These are phyloP conservation scores for Acleris holmiana DNA, from an alignment of 2,888 invertebrate genomes.

Conservation along the genomic window DNA sequence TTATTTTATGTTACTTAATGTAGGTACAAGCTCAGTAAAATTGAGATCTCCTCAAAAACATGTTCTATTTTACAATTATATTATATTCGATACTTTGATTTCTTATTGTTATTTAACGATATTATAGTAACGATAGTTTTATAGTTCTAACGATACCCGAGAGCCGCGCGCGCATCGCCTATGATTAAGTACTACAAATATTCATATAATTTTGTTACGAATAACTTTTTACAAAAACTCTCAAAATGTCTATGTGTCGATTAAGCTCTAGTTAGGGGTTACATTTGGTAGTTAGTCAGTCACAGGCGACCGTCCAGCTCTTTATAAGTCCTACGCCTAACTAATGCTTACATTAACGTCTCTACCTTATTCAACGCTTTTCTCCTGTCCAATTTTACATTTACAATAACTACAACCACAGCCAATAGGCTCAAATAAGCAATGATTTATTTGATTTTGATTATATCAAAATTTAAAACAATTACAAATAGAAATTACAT, in stretches of 20 bases:
- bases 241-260: conserved; percentile 51
- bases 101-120: conserved; percentile 17
- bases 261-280: conserved; percentile 68
- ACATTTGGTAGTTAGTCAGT: conserved; percentile 49
- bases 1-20: conserved; percentile 8
- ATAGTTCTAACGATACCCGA: conserved; percentile 15
- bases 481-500: conserved; percentile 17
- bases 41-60: conserved; percentile 27
- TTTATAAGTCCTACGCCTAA: conserved; percentile 15
- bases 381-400: not conserved
- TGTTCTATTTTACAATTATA: conserved; percentile 19
- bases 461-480: conserved; percentile 16
- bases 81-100: conserved; percentile 20
- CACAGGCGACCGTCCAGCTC: conserved; percentile 49
- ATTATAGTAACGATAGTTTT: too few species aligned
- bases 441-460: conserved; percentile 18
- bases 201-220: conserved; percentile 41
- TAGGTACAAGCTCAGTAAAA: conserved; percentile 18
- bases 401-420: conserved; percentile 13
- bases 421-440: conserved; percentile 23
- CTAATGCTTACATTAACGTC: conserved; percentile 11
- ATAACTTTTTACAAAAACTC: conserved; percentile 42
- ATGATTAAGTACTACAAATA: conserved; percentile 45
- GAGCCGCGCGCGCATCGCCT: conserved; percentile 43
- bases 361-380: not conserved